Evolutionary conservation across 2,888 invertebrate genomes (phyloP).

Genomic region (Melipona beecheii): DNA sequence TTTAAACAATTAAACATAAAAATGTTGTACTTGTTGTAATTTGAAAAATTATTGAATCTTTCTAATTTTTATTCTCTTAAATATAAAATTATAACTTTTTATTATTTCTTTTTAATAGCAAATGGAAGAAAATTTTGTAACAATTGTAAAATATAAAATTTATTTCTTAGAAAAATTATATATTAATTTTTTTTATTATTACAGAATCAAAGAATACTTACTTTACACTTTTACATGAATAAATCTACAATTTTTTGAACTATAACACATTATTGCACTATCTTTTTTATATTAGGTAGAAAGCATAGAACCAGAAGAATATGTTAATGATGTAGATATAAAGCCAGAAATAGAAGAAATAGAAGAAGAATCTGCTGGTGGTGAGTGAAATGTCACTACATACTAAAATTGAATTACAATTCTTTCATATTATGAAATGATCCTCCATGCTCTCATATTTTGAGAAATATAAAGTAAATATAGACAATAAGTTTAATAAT

Average conservation of each 20-base stretch:
- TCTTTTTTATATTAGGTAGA: constrained; percentile 66
- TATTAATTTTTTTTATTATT: neutral
- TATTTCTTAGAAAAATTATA: neutral
- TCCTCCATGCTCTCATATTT: constrained; percentile 75
- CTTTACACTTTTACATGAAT: neutral
- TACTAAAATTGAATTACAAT: constrained; percentile 9
- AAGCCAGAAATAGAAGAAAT: constrained; percentile 77
- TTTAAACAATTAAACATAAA: neutral
- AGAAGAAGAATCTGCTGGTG: constrained; percentile 81
- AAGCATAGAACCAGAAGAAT: constrained; percentile 77
- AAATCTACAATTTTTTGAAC: neutral
- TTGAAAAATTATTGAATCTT: neutral
- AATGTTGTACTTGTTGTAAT: neutral
- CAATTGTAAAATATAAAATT: neutral
- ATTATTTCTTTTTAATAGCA: neutral
- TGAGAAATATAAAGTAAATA: constrained; percentile 35
- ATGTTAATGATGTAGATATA: constrained; percentile 73
- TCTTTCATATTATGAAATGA: constrained; percentile 31
- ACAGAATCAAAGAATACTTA: neutral
- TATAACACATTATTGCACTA: constrained; percentile 10
- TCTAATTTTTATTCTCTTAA: neutral
- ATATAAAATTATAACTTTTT: neutral
- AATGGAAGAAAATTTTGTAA: neutral
- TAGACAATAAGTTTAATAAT: constrained; percentile 41
- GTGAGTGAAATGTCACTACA: constrained; percentile 65